Conservation (phyloP, 1,140 invertebrate genomes). For the Triops longicaudatus region DNA sequence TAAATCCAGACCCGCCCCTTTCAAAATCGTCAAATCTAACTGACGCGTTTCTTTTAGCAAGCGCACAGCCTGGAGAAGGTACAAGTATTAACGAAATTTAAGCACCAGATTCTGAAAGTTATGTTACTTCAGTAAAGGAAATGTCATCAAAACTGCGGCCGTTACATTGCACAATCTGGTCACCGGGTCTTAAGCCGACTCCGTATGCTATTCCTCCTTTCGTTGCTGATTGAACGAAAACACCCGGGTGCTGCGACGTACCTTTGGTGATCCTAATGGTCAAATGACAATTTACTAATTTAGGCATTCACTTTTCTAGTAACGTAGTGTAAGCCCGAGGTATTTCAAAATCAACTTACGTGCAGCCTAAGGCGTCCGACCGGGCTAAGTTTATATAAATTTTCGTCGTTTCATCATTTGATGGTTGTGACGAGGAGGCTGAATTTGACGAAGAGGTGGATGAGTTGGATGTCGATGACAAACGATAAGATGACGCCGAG, state of each 20-base stretch:
- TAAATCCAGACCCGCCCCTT: slow-evolving; percentile 61
- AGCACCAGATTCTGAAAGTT: background rate
- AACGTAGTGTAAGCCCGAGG: no score
- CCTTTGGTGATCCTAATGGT: slow-evolving; percentile 76
- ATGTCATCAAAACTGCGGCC: slow-evolving; percentile 66
- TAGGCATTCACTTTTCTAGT: background rate
- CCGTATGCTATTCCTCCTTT: slow-evolving; percentile 76
- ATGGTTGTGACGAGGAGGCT: background rate
- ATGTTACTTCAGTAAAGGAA: slow-evolving; percentile 62
- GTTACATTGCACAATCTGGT: slow-evolving; percentile 87
- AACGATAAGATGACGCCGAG: background rate
- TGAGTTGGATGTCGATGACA: background rate
- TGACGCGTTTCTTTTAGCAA: slow-evolving; percentile 65
- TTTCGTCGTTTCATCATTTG: background rate
- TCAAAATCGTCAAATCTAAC: slow-evolving; percentile 60
- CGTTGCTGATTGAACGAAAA: slow-evolving; percentile 84
- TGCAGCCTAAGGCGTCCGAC: background rate
- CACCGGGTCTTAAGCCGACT: slow-evolving; percentile 76
- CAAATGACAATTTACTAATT: slow-evolving; percentile 35
- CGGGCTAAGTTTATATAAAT: background rate
- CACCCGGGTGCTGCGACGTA: slow-evolving; percentile 71
- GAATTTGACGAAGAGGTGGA: background rate
- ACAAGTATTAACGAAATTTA: slow-evolving; percentile 14
- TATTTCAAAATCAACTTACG: background rate
- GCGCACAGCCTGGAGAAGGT: background rate